Evolutionary conservation across 1,140 invertebrate genomes (phyloP).

Genomic region (Saxidomus purpurata): DNA sequence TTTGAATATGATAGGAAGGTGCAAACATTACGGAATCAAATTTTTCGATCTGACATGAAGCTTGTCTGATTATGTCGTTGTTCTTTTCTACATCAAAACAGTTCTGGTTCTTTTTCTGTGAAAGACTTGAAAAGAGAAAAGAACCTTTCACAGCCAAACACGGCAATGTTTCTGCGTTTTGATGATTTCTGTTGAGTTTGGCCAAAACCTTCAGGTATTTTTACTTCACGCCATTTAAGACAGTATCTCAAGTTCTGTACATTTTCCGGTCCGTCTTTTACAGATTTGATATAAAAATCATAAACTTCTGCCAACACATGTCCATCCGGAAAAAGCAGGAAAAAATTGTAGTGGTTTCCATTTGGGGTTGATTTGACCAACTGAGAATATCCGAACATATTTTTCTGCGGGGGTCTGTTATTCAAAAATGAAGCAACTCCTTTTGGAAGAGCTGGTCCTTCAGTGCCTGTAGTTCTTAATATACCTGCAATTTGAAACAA

Average conservation of each 20-base stretch:
- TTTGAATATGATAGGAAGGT: not conserved
- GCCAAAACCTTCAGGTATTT: not conserved
- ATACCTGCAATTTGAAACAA: slow-evolving; percentile 72
- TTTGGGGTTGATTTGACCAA: not conserved
- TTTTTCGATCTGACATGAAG: not conserved
- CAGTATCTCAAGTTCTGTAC: not conserved
- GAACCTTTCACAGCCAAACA: not conserved
- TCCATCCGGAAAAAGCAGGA: slow-evolving; percentile 69
- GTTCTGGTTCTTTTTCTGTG: not conserved
- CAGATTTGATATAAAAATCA: not conserved
- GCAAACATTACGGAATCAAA: not conserved
- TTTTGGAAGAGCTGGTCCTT: slow-evolving; percentile 56
- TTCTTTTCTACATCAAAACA: not conserved
- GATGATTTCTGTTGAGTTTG: not conserved
- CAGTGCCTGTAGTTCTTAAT: not conserved
- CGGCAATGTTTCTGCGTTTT: not conserved
- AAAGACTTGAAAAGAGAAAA: not conserved
- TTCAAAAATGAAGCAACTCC: slow-evolving; percentile 47
- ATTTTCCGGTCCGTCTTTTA: not conserved
- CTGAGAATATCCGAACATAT: slow-evolving; percentile 60
- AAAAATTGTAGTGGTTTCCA: slow-evolving; percentile 67
- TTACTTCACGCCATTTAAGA: not conserved
- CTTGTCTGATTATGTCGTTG: not conserved
- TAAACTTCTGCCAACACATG: slow-evolving; percentile 69
- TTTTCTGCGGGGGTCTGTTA: slow-evolving; percentile 9